Evolutionary conservation across 1,140 invertebrate genomes (phyloP).

Genomic region (Sitodiplosis mosellana): DNA sequence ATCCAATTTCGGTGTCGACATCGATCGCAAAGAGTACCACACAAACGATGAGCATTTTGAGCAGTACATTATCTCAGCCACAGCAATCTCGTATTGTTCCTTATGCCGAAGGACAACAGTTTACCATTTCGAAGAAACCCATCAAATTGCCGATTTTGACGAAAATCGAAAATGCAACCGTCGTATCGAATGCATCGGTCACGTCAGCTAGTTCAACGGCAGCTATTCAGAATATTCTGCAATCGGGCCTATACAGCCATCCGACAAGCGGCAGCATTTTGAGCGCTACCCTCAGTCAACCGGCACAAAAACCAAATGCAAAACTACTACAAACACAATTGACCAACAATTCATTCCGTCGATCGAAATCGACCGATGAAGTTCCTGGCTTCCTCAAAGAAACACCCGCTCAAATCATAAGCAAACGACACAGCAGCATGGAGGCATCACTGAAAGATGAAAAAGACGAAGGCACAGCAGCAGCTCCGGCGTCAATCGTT

Average conservation of each 20-base stretch:
- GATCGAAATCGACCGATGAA: constrained; percentile 32
- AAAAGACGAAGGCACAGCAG: constrained; percentile 29
- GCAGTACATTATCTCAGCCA: no score
- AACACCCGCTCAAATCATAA: constrained; percentile 27
- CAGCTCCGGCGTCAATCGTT: constrained; percentile 1
- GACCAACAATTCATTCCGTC: constrained; percentile 22
- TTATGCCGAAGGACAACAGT: no score
- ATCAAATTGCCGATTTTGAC: constrained; percentile 9
- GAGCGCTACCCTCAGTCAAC: background rate
- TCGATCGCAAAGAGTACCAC: no score
- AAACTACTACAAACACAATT: constrained; percentile 8
- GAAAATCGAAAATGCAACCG: constrained; percentile 4
- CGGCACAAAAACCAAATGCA: constrained; percentile 1
- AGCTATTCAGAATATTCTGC: constrained; percentile 1
- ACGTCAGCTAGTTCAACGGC: background rate
- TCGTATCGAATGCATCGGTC: background rate
- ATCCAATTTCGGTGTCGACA: no score
- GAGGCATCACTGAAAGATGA: constrained; percentile 26
- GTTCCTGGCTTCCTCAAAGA: constrained; percentile 1
- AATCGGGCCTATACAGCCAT: background rate
- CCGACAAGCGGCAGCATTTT: constrained; percentile 1
- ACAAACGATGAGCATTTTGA: no score
- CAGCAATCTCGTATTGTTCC: no score
- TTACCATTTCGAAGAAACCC: constrained; percentile 2
- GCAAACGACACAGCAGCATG: constrained; percentile 28